phyloP scores from a whole-genome alignment of 2,888 invertebrate species.

The Temnothorax ravouxi region DNA sequence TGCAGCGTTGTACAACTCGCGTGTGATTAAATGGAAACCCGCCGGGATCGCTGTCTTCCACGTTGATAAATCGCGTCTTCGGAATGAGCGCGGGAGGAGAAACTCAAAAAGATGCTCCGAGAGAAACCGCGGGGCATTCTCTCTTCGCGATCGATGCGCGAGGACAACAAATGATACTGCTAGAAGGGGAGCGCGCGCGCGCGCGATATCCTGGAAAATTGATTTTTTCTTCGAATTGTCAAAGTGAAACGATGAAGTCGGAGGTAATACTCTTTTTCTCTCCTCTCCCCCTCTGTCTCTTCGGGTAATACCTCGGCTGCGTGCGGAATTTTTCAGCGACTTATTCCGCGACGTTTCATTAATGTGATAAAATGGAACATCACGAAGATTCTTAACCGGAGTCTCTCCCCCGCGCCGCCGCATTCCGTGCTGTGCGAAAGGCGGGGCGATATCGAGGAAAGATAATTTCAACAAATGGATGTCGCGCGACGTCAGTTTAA shows the following conservation, averaged over 20 bases:
- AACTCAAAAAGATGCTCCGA: slow-evolving; percentile 31
- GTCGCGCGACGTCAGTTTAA: slow-evolving; percentile 20
- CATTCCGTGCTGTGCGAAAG: not conserved
- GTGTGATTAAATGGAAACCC: slow-evolving; percentile 45
- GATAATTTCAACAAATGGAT: slow-evolving; percentile 25
- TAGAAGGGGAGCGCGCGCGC: no score
- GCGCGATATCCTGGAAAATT: not conserved
- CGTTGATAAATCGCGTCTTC: slow-evolving; percentile 50
- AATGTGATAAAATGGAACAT: slow-evolving; percentile 17
- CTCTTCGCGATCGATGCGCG: not conserved
- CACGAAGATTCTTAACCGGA: not conserved
- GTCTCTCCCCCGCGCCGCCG: not conserved
- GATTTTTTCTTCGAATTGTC: slow-evolving; percentile 29
- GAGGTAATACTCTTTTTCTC: not conserved
- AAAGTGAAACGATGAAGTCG: not conserved
- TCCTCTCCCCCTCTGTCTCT: no score
- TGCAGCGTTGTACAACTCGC: slow-evolving; percentile 33
- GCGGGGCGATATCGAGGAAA: not conserved
- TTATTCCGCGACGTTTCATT: not conserved
- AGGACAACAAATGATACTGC: slow-evolving; percentile 9
- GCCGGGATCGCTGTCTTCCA: slow-evolving; percentile 43
- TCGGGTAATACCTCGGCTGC: not conserved
- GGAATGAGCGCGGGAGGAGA: slow-evolving; percentile 3
- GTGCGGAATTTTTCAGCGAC: slow-evolving; percentile 16
- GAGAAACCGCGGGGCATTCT: not conserved